These are phyloP conservation scores for Eurystomus gularis DNA, from an alignment of 2,113 vertebrate genomes.

Conservation along the genomic window DNA sequence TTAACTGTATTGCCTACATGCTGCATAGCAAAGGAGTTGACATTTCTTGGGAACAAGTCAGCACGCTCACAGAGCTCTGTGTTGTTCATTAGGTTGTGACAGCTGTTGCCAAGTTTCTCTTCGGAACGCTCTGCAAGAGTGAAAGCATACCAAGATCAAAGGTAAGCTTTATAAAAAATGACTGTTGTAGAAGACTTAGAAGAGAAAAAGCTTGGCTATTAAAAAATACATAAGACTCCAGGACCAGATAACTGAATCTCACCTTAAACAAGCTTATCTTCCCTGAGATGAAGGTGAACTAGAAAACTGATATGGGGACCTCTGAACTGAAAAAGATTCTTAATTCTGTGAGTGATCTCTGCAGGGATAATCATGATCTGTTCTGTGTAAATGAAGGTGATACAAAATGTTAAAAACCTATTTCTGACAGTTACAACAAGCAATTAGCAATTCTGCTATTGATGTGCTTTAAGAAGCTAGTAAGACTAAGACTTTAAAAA, in stretches of 20 bases:
- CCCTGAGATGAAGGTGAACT: neutral
- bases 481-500: neutral
- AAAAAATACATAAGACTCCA: neutral
- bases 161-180: neutral
- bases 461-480: neutral
- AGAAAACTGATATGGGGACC: neutral
- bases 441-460: neutral
- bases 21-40: constrained; percentile 49
- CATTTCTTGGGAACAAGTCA: constrained; percentile 48
- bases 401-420: neutral
- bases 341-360: neutral
- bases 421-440: constrained; percentile 55
- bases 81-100: constrained; percentile 57
- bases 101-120: constrained; percentile 41
- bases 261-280: neutral
- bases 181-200: neutral
- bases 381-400: neutral
- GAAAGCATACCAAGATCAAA: neutral
- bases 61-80: neutral
- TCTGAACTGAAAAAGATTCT: neutral
- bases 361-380: neutral
- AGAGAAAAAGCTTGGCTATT: neutral
- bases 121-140: neutral
- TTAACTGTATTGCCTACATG: neutral
- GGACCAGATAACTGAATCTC: neutral